Evolutionary conservation across 2,113 vertebrate genomes (phyloP), one percentile per base, ranked within the genome.

Genomic region (Gambusia affinis): DNA sequence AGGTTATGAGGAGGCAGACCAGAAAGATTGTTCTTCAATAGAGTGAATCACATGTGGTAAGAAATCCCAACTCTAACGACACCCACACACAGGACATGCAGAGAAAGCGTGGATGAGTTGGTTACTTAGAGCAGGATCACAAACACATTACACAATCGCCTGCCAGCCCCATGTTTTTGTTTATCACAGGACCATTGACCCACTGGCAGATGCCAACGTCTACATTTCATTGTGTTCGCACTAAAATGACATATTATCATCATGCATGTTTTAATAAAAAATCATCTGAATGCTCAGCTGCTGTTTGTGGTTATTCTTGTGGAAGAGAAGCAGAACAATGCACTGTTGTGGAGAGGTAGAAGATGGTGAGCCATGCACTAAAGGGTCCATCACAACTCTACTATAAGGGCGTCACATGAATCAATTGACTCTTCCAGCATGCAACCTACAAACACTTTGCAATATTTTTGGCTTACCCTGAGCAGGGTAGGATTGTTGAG

Each of bases 301-400:
- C 35, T 75, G 78, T 57, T 54, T 42, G 78, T 44, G 44, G 61
- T 69, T 60, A 74, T 72, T 54, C 71, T 28, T 70, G 83, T 87
- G 80, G 67, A 75, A 85, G 80, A 68, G 68, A 81, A 88, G 80
- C 70, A 81, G 82, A 78, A 90, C 51, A 73, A 74, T 75, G 80
- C 47, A 28, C 78, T 60, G 77, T 84, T 1, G n/a, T 51, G 28
- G 47, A 85, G 81, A 77, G 81, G 17, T 72, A 75, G 68, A 12
- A 2, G 70, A 79, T 81, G 81, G 79, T 90, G 84, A 85, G 87
- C 72, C 87, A 90, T 33, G 64, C 42, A 75, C 72, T 78, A 78
- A 73, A 83, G 62, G 31, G 54, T 72, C 12, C 70, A 64, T 64
- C 76, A 61, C 37, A 70, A 35, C n/a, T 27, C 62, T 29, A 35